Conservation (phyloP, 2,888 invertebrate species). For the Beris chalybata region DNA sequence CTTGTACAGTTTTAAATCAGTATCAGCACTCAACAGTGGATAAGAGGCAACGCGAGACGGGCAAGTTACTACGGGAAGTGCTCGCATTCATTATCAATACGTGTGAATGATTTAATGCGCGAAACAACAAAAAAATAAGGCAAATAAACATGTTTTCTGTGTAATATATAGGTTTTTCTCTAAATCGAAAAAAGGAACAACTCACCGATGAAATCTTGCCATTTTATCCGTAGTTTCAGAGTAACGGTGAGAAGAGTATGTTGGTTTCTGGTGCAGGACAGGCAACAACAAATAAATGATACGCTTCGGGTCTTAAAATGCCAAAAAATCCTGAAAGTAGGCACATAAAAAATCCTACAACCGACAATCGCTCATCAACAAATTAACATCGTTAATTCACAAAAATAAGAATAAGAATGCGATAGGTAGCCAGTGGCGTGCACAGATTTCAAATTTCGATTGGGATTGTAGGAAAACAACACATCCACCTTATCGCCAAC, state of each 20-base stretch:
- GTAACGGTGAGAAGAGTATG: no score
- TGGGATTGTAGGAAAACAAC: neutral
- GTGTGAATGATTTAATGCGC: constrained; percentile 18
- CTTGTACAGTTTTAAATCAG: no score
- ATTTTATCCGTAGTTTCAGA: neutral
- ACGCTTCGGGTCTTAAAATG: no score
- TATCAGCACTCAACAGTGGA: neutral
- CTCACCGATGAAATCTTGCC: constrained; percentile 29
- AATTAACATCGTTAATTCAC: no score
- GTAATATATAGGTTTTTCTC: neutral
- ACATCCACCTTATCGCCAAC: constrained; percentile 16
- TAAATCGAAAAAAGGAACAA: constrained; percentile 13
- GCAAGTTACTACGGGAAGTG: constrained; percentile 17
- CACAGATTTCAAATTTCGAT: neutral
- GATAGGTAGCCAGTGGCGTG: constrained; percentile 21
- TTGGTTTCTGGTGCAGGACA: no score
- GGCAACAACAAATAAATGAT: no score
- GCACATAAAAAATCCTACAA: no score
- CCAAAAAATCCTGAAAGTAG: no score
- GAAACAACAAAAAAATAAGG: constrained; percentile 4
- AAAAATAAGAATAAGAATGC: neutral
- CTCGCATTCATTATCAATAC: constrained; percentile 11
- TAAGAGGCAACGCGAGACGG: neutral
- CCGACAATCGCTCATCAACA: no score
- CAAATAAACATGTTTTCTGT: constrained; percentile 12